Conservation (phyloP, 2,888 invertebrate species). For the Aelia acuminata region DNA sequence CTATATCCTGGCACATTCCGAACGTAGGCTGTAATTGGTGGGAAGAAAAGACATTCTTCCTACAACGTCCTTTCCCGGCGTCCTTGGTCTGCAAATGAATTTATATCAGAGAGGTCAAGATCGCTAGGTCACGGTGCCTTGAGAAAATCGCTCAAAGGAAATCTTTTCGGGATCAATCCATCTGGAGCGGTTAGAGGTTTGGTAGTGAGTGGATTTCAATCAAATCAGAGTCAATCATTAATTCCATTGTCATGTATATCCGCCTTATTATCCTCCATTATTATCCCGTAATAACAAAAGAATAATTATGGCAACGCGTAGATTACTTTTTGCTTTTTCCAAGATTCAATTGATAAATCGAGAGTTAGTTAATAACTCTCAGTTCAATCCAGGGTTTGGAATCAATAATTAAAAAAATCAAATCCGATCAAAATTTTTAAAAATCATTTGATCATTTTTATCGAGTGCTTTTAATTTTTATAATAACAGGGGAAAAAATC, state of each 20-base stretch:
- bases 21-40: slow-evolving; percentile 20
- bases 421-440: too few relatives aligned
- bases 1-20: slow-evolving; percentile 25
- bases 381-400: too few relatives aligned
- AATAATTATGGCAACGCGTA: too few relatives aligned
- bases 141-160: slow-evolving; percentile 28
- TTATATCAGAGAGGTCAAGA: slow-evolving; percentile 39
- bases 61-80: slow-evolving; percentile 38
- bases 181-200: too few relatives aligned
- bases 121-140: slow-evolving; percentile 30
- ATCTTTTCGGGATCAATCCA: slow-evolving; percentile 9
- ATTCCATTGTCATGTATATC: not conserved
- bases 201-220: not conserved
- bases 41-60: slow-evolving; percentile 36
- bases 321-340: too few relatives aligned
- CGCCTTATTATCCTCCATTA: not conserved
- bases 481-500: too few relatives aligned
- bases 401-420: too few relatives aligned
- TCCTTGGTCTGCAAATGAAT: slow-evolving; percentile 35
- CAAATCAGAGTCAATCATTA: not conserved
- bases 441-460: too few relatives aligned
- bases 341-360: too few relatives aligned
- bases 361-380: too few relatives aligned
- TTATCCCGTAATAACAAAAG: not conserved
- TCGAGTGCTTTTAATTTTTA: too few relatives aligned